Base-by-base conservation (phyloP, 2,888 invertebrate genomes). In the Synergus gifuensis region DNA sequence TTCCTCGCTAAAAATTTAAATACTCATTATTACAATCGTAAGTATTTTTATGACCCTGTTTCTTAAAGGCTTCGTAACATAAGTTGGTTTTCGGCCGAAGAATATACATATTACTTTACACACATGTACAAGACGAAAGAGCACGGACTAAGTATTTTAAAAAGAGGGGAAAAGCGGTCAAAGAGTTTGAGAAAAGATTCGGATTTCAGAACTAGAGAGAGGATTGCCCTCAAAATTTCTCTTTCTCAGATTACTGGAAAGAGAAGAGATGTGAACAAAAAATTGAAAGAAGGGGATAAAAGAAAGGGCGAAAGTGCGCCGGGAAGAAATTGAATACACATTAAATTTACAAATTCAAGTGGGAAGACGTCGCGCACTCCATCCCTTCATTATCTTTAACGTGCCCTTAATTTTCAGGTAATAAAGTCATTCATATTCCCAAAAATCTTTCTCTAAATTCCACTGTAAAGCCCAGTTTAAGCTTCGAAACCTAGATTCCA, bases 11-110 rank as follows among this genome's bases (percentile, higher is more conserved):
- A 83, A 85, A 83, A 86, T 85, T 86, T 87, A 84, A 87, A 87
- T 88, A 88, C 85, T 87, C 85, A 84, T 54, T 87, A 87, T 86
- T 87, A 77, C 82, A 88, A 86, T 85, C 84, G 86, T 88, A 87
- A 86, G 85, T 88, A 87, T 87, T 78, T 63, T 84, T 85, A 86
- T 86, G 87, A 88, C 88, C 88, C 88, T 88, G 88, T 88, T 88
- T 87, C 85, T 82, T 88, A 86, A 88, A 88, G 88, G 88, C 88
- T 88, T 88, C 85, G 85, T 88, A 88, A 88, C 86, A 84, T 86
- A 88, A 88, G 86, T 87, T 86, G 84, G 76, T 85, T 85, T 36
- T 86, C 85, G 86, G 87, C 86, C 87, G 83, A 86, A 81, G 73
- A 73, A 73, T 73, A 73, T 73, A 73, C 36, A 40, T 54, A 73